A percentile compares a stretch with the other conserved stretches of the same genome.
Evolutionary conservation across 2,888 invertebrate species (phyloP).

Genomic region (Dasysyrphus tricinctus): DNA sequence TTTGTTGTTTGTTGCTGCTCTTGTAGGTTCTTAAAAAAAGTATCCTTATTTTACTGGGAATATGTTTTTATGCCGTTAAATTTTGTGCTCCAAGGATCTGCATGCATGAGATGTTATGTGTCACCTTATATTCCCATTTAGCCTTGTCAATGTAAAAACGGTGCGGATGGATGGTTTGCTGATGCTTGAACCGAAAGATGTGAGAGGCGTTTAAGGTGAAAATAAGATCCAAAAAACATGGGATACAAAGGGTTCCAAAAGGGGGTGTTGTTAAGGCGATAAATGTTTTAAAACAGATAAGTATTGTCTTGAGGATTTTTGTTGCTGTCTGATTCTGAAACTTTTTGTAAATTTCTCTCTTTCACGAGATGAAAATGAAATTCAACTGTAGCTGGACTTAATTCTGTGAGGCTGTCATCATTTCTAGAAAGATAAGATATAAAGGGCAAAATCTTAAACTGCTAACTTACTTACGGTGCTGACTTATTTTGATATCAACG

Average conservation of each 20-base stretch:
- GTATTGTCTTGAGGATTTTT: neutral
- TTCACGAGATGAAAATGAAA: neutral
- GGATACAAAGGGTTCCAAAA: slow-evolving; percentile 21
- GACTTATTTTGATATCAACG: too few species aligned
- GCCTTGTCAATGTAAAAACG: slow-evolving; percentile 48
- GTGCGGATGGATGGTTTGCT: slow-evolving; percentile 34
- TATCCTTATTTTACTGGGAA: slow-evolving; percentile 55
- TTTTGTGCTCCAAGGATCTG: slow-evolving; percentile 66
- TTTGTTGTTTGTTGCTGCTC: slow-evolving; percentile 14
- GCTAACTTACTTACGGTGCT: too few species aligned
- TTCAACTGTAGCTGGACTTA: neutral
- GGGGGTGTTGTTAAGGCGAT: slow-evolving; percentile 22
- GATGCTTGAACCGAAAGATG: slow-evolving; percentile 48
- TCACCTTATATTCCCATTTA: slow-evolving; percentile 69
- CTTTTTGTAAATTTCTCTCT: neutral
- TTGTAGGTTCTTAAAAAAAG: slow-evolving; percentile 5
- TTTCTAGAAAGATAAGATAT: too few species aligned
- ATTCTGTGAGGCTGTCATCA: too few species aligned
- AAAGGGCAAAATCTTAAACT: too few species aligned
- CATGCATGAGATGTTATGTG: slow-evolving; percentile 72
- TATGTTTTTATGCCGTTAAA: slow-evolving; percentile 67
- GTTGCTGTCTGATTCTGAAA: neutral
- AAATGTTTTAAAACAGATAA: slow-evolving; percentile 18
- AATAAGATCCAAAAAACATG: slow-evolving; percentile 25
- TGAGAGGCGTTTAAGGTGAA: slow-evolving; percentile 51